Evolutionary conservation across 2,113 vertebrate genomes (phyloP), one percentile per base, ranked within the genome.

Genomic region (Lophotis ruficrista): DNA sequence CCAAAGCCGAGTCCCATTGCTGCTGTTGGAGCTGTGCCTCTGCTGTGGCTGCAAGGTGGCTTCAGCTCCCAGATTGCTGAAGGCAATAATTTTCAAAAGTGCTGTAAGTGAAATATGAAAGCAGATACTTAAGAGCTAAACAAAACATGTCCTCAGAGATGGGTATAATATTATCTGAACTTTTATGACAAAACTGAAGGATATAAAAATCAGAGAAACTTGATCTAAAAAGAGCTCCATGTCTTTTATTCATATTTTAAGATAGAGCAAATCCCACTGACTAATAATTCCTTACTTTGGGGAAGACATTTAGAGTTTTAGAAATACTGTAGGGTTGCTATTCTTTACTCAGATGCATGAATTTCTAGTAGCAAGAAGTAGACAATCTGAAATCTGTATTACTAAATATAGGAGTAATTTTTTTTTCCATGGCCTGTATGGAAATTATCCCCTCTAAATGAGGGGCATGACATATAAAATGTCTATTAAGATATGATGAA

Each of bases 401-500:
- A 48, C 35, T 60, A 90, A 80, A 73, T 25, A 43, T 9, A 50
- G 10, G 17, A 73, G 1, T 77, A 84, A 80, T 51, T 5, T 24
- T 19, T 35, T 79, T 82, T 77, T 64, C 31, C 6, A 18, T 28
- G 20, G 8, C 9, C 27, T 66, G 15, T 23, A 38, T 68, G 51
- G 58, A 58, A 87, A 65, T 64, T 79, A 53, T 58, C 19, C 28
- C 61, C 37, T 80, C 31, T 54, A 79, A 77, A 77, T 73, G 78
- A 56, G 66, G 48, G 38, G 45, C 72, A 58, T 80, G 65, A 64
- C 70, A 84, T 45, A 85, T 73, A 77, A 97, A 96, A 51, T 90
- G 41, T 48, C 69, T 78, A 45, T 89, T 93, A 96, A 76, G 64
- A 80, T 65, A 85, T 6, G 14, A 79, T 37, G 82, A 96, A 97